Evolutionary conservation across 1,140 invertebrate genomes (phyloP).

Genomic region (Philopotamus ludificatus): DNA sequence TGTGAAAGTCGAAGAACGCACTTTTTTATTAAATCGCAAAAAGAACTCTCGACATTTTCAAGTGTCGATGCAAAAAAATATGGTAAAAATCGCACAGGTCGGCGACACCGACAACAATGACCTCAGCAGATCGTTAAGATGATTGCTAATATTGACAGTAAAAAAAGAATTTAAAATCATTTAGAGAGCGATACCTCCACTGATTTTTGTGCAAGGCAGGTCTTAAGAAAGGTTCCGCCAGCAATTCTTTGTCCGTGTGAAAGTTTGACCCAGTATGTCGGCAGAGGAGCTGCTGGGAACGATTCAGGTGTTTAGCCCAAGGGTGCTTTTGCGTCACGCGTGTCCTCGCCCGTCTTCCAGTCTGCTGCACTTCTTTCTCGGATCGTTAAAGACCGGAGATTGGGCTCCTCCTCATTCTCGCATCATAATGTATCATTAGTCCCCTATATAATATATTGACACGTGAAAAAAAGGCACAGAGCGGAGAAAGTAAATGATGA

Average conservation of each 20-base stretch:
- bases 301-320: neutral
- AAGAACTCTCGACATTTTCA: too few relatives aligned
- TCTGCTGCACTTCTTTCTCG: neutral
- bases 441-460: too few relatives aligned
- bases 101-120: neutral
- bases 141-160: neutral
- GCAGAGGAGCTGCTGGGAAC: neutral
- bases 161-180: neutral
- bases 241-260: slow-evolving; percentile 17
- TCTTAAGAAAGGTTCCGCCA: neutral
- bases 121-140: neutral
- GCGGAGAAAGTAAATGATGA: too few relatives aligned
- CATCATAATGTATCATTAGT: too few relatives aligned
- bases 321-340: neutral
- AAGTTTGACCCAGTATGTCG: slow-evolving; percentile 34
- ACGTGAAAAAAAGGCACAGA: too few relatives aligned
- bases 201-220: neutral
- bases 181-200: neutral
- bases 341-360: neutral
- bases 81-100: too few relatives aligned
- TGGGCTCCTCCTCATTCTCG: too few relatives aligned
- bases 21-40: too few relatives aligned
- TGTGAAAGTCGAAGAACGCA: too few relatives aligned
- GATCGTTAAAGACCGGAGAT: too few relatives aligned
- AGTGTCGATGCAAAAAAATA: too few relatives aligned